Evolutionary conservation across 2,888 invertebrate species (phyloP).

Genomic region (Acrocyrtus sp.): DNA sequence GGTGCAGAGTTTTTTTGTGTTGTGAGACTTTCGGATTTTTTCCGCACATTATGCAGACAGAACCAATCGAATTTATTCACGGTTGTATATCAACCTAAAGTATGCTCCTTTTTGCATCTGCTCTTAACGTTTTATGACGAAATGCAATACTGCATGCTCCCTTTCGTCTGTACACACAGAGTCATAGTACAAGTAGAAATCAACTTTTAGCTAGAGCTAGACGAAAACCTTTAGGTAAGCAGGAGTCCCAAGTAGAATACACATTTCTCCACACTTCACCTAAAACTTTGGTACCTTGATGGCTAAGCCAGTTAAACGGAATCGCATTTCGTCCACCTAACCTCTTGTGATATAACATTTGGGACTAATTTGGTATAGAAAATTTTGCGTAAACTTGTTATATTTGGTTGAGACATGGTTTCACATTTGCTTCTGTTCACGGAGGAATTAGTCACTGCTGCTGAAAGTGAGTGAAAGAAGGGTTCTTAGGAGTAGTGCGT

Average conservation of each 20-base stretch:
- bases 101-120: slow-evolving; percentile 34
- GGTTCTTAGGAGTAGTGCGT: slow-evolving; percentile 50
- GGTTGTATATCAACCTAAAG: slow-evolving; percentile 28
- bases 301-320: no score
- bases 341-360: no score
- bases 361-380: slow-evolving; percentile 54
- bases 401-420: slow-evolving; percentile 50
- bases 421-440: slow-evolving; percentile 55
- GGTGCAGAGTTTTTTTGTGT: slow-evolving; percentile 42
- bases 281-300: no score
- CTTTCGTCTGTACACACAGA: no score
- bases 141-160: slow-evolving; percentile 20
- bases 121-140: no score
- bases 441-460: slow-evolving; percentile 49
- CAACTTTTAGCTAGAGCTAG: no score
- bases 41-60: no score
- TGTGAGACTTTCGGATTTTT: slow-evolving; percentile 40
- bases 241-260: no score
- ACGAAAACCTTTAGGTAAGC: no score
- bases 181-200: no score
- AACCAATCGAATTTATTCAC: slow-evolving; percentile 42
- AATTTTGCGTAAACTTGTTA: slow-evolving; percentile 59
- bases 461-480: slow-evolving; percentile 30
- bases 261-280: no score
- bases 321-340: no score